Evolutionary conservation across 2,113 vertebrate species (phyloP), one percentile per base, ranked within the genome.

Genomic region (Tragelaphus scriptus): DNA sequence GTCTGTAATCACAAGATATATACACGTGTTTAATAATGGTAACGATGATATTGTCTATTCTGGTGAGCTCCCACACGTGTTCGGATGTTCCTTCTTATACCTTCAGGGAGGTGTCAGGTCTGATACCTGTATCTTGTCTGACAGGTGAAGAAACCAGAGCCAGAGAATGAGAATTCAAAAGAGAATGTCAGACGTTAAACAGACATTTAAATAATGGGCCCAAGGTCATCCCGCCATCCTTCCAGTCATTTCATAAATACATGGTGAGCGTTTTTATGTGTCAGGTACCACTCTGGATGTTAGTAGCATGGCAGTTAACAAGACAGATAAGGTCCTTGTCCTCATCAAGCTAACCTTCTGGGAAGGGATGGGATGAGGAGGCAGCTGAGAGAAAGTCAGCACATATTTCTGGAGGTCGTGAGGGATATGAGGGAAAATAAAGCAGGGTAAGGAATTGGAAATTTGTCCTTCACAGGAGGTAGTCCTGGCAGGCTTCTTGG

Each of bases 161-260:
- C 47, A 21, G 32, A 65, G 58, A 71, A 90, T 44, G 63, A 30
- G 55, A 58, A n/a, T 49, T 49, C 15, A 55, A 55, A 53, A 26
- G 95, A 53, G 61, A 63, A 85, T 51, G 51, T 53, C 51, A 81
- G 13, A 51, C 11, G 7, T 65, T 68, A 97, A 53, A 40, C 8
- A 79, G 56, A 91, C 80, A 55, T 47, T 87, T 92, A 65, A 92
- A 68, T 65, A 32, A 26, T 85, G 13, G 51, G 65, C n/a, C n/a
- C 30, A 28, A 28, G n/a, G n/a, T 59, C 47, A 1, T 53, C 61
- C 85, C 86, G 9, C 65, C 36, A 25, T 10, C 49, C 36, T 85
- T 25, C 85, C 75, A 12, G 7, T 49, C 71, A 68, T 58, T 89
- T 56, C 21, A 19, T 44, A 80, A 95, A 93, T 6, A 55, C 30